Evolutionary conservation across 2,797 vertebrate species (phyloP).

Genomic region (Fistularia commersonii): DNA sequence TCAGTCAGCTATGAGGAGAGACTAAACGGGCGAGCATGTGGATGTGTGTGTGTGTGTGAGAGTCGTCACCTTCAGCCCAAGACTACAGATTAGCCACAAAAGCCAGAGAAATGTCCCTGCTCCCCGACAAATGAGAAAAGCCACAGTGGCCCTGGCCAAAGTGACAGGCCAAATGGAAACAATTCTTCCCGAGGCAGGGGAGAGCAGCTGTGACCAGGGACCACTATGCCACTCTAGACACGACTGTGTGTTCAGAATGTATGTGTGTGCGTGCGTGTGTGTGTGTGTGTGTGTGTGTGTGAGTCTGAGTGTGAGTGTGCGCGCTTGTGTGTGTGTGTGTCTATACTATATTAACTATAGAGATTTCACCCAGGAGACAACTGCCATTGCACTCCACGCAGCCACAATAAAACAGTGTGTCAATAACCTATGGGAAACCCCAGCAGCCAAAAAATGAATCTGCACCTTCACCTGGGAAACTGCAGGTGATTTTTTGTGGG

Average conservation of each 20-base stretch:
- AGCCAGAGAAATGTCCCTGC: slow-evolving; percentile 68
- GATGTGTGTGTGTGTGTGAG: slow-evolving; percentile 25
- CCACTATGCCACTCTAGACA: slow-evolving; percentile 61
- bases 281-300: slow-evolving; percentile 7
- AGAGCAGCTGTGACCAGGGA: slow-evolving; percentile 77
- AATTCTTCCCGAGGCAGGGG: slow-evolving; percentile 80
- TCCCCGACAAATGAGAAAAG: slow-evolving; percentile 81
- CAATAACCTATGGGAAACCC: too few species aligned
- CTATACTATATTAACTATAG: slow-evolving; percentile 20
- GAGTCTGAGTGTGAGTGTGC: slow-evolving; percentile 1
- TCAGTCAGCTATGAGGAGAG: slow-evolving; percentile 48
- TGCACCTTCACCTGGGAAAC: too few species aligned
- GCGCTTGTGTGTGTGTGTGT: too few species aligned
- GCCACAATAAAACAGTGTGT: too few species aligned
- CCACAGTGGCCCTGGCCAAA: slow-evolving; percentile 74
- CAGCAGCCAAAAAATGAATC: too few species aligned
- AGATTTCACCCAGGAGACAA: slow-evolving; percentile 60
- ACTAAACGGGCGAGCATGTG: slow-evolving; percentile 17
- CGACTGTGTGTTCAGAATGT: slow-evolving; percentile 43
- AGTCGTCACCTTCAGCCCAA: slow-evolving; percentile 53
- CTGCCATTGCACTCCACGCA: slow-evolving; percentile 65
- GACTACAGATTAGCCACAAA: slow-evolving; percentile 71
- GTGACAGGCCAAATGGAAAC: slow-evolving; percentile 83
- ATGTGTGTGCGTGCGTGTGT: slow-evolving; percentile 14
- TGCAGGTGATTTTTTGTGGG: too few species aligned